Conservation (phyloP, 2,888 invertebrate species). For the Cryptocheilus praepositus region DNA sequence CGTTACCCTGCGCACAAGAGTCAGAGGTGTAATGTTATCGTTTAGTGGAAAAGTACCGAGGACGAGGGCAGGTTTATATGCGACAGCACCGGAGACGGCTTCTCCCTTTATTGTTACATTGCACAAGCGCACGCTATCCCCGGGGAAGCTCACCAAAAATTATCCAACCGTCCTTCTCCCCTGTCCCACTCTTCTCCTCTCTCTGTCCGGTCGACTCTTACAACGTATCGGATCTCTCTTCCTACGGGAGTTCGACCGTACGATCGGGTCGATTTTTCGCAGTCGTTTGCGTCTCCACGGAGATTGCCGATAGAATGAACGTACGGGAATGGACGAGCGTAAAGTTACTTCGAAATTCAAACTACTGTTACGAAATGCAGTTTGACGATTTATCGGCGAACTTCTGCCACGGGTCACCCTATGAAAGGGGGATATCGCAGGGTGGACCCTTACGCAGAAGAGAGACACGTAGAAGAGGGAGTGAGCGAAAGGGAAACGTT, state of each 20-base stretch:
- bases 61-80: constrained; percentile 23
- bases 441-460: background rate
- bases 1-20: constrained; percentile 15
- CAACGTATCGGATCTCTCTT: constrained; percentile 9
- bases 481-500: background rate
- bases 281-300: constrained; percentile 15
- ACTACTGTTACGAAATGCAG: constrained; percentile 12
- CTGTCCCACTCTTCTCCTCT: constrained; percentile 2
- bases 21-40: constrained; percentile 53
- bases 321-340: background rate
- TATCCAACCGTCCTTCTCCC: background rate
- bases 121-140: background rate
- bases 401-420: constrained; percentile 7
- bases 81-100: constrained; percentile 21
- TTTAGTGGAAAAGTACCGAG: constrained; percentile 49
- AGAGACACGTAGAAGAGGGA: background rate
- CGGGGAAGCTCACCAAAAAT: background rate
- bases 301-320: constrained; percentile 17
- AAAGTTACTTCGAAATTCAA: constrained; percentile 24
- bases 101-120: constrained; percentile 39
- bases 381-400: constrained; percentile 18
- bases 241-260: background rate
- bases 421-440: background rate
- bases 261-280: constrained; percentile 16
- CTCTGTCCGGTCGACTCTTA: background rate